Base-by-base conservation (phyloP, 53 echinoderm and acorn worm species). In the Glandiceps talaboti region DNA sequence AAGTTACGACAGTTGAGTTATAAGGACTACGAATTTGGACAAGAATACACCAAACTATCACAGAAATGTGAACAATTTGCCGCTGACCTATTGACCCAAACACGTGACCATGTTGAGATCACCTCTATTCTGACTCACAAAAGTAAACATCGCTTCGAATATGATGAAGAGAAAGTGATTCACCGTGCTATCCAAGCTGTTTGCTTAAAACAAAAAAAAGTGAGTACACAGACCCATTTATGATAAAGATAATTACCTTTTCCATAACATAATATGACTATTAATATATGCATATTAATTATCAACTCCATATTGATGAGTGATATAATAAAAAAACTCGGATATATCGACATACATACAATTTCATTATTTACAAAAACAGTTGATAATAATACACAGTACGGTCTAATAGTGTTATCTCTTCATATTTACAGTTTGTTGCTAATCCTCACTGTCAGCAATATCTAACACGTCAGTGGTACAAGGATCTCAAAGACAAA, bases 361-460 rank as follows among this genome's bases (percentile, higher is more conserved):
- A n/a, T n/a, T n/a, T n/a, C n/a, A n/a, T n/a, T n/a, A n/a, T n/a
- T n/a, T n/a, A n/a, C n/a, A n/a, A n/a, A n/a, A n/a, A n/a, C n/a
- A n/a, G n/a, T n/a, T n/a, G n/a, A n/a, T n/a, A n/a, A n/a, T n/a
- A n/a, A n/a, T n/a, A n/a, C n/a, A n/a, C n/a, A n/a, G n/a, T n/a
- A n/a, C n/a, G n/a, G n/a, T 45, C 20, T 45, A 20, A 12, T 45
- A 31, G n/a, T 85, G 26, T 75, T 27, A 45, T 45, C 64, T 6
- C 20, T 45, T 45, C 20, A 12, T 45, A 45, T 45, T 32, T 33
- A 28, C 84, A 97, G 99, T 97, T 97, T 73, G 93, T 97, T 0
- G 91, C 99, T 0, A 93, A 97, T 83, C 84, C 99, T 26, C 89
- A 97, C 64, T 93, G 93, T 29, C 99, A 97, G 76, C 99, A 97